Base-by-base conservation (phyloP, 2,888 invertebrate species). In the Drosophila pseudotalamancana region DNA sequence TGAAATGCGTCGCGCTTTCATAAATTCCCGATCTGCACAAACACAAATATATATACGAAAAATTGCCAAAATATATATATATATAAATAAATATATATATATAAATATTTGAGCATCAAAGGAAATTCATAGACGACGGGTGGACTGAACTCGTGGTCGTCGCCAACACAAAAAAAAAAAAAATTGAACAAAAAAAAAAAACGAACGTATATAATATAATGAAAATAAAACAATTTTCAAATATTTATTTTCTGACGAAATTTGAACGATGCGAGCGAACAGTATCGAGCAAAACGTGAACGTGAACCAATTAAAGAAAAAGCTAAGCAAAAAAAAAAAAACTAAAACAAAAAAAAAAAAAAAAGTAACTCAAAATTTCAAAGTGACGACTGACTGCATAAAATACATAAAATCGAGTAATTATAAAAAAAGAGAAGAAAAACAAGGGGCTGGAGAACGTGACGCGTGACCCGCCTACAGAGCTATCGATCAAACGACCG, bases 401-500 rank as follows among this genome's bases (percentile, higher is more conserved):
- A 64, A 60, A 62, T 45, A 72, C 76, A 80, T 86, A 72, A 72
- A 78, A 83, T 80, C 80, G 86, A 86, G 69, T 71, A 53, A 23
- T 46, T 62, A 69, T 56, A 62, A 60, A 57, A 55, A 62, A 43
- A 19, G 9, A 6, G n/a, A 49, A 60, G 34, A 32, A 55, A 54
- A 51, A 32, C 57, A 34, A 75, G 71, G 72, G 60, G 63, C 70
- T 49, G 64, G 63, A 70, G 59, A 64, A 80, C 61, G 71, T 77
- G 81, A 87, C 82, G 82, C 87, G 85, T 87, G 82, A 87, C 85
- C 70, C 85, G 87, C 87, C 80, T 86, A 78, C 87, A 72, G 76
- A 80, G 87, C 77, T 85, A 84, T 77, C 78, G 85, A 81, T 82
- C 87, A 86, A 83, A 49, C 76, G 76, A 66, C 70, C 75, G 35